These are phyloP conservation scores for Andrena trimmerana DNA, from an alignment of 2,888 invertebrate genomes.

Conservation along the genomic window DNA sequence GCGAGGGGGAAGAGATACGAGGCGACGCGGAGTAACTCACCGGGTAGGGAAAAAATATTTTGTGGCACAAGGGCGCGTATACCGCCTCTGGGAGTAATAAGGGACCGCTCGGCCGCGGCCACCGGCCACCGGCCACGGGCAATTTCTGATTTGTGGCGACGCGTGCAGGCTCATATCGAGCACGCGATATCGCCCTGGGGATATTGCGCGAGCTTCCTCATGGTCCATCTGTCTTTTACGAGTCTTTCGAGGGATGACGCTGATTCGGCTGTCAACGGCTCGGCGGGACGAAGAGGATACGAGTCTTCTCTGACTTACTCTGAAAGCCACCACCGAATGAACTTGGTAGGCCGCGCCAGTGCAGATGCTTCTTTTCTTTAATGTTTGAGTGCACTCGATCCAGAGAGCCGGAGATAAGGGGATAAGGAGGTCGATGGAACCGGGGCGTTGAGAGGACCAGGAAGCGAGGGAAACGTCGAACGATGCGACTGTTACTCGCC, in stretches of 20 bases:
- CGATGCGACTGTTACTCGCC: constrained; percentile 20
- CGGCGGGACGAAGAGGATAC: background rate
- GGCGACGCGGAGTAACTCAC: background rate
- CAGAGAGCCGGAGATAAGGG: no score
- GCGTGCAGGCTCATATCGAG: background rate
- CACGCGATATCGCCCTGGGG: background rate
- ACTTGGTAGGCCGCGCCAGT: no score
- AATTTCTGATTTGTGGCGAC: background rate
- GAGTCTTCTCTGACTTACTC: background rate
- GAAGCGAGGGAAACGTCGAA: background rate
- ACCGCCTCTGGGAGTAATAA: constrained; percentile 9
- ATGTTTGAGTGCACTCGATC: no score
- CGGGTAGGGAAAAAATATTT: background rate
- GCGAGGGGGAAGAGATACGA: constrained; percentile 1
- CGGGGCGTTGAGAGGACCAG: background rate
- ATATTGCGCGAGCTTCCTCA: background rate
- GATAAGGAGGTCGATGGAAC: no score
- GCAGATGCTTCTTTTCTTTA: no score
- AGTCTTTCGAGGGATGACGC: background rate
- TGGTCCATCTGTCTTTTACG: background rate
- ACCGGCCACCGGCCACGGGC: background rate
- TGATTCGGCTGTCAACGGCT: no score
- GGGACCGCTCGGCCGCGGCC: background rate
- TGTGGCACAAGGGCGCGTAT: background rate
- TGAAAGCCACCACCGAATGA: background rate